Conservation (phyloP, 2,113 vertebrate genomes). For the Pipa parva region DNA sequence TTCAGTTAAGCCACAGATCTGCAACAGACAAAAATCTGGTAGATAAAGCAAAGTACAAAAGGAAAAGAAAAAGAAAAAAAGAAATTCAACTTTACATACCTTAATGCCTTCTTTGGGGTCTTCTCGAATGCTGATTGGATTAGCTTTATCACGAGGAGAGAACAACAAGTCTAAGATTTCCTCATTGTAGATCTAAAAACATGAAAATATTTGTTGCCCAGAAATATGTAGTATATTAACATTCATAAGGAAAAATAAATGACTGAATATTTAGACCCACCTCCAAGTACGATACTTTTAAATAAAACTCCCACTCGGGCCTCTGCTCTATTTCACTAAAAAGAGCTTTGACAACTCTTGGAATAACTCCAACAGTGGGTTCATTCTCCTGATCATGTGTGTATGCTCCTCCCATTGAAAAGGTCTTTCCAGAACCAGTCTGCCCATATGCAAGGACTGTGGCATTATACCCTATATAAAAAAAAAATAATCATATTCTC, state of each 20-base stretch:
- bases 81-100: conserved; percentile 57
- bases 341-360: conserved; percentile 78
- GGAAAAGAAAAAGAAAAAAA: neutral
- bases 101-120: conserved; percentile 95
- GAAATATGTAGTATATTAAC: no score
- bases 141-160: conserved; percentile 70
- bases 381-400: conserved; percentile 82
- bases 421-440: conserved; percentile 93
- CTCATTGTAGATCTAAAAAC: conserved; percentile 90
- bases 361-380: conserved; percentile 83
- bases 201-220: no score
- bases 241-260: neutral
- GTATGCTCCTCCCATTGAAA: conserved; percentile 92
- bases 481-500: no score
- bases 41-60: neutral
- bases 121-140: conserved; percentile 81
- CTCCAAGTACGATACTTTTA: conserved; percentile 90
- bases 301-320: conserved; percentile 68
- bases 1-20: conserved; percentile 91
- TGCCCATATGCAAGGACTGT: conserved; percentile 93
- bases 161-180: conserved; percentile 88
- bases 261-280: conserved; percentile 58
- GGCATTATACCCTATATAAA: conserved; percentile 80
- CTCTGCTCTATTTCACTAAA: conserved; percentile 75
- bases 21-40: conserved; percentile 12